These are phyloP conservation scores for Argyresthia albistria DNA, from an alignment of 2,888 invertebrate genomes.

Conservation along the genomic window DNA sequence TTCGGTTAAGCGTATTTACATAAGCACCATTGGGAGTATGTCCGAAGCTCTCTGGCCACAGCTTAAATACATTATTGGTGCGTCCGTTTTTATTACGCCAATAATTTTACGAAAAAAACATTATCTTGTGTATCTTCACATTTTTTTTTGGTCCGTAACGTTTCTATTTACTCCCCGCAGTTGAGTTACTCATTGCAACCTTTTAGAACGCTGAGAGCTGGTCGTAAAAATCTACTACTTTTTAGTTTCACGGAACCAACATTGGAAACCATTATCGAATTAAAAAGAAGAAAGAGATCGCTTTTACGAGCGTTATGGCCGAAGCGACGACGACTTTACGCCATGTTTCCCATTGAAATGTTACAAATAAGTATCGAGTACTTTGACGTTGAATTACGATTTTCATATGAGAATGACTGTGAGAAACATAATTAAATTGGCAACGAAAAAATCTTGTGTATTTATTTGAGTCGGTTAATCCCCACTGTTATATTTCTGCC, in stretches of 20 bases:
- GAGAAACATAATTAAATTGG: no score
- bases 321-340: not conserved
- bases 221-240: conserved; percentile 49
- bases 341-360: conserved; percentile 1
- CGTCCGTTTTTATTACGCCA: conserved; percentile 52
- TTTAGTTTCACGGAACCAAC: conserved; percentile 18
- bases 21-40: conserved; percentile 53
- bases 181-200: conserved; percentile 5
- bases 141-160: conserved; percentile 7
- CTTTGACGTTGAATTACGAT: not conserved
- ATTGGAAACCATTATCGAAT: conserved; percentile 24
- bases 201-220: not conserved
- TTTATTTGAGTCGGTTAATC: no score
- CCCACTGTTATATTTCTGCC: no score
- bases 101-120: conserved; percentile 57
- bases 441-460: no score
- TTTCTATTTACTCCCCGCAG: conserved; percentile 26
- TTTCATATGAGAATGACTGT: not conserved
- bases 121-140: conserved; percentile 13
- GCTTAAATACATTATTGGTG: conserved; percentile 51
- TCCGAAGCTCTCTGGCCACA: conserved; percentile 38
- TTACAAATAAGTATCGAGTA: not conserved
- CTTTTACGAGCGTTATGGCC: not conserved
- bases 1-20: conserved; percentile 40
- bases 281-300: not conserved